phyloP scores from a whole-genome alignment of 2,113 vertebrate species.

The Etheostoma spectabile region DNA sequence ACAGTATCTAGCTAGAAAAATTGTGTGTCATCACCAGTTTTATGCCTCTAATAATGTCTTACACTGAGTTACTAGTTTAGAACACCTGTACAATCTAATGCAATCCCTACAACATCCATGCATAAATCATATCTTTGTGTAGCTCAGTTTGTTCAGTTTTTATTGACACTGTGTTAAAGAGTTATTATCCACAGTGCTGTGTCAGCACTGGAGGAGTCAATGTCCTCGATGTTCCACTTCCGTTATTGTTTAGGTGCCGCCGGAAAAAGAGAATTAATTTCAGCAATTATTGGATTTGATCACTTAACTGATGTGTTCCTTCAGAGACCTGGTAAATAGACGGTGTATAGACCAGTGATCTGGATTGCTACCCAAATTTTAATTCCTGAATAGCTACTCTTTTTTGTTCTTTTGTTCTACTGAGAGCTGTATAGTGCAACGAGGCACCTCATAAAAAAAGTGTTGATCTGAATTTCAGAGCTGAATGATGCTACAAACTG shows the following conservation, averaged over 20 bases:
- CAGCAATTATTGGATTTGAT: conserved; percentile 7
- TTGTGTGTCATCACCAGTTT: background rate
- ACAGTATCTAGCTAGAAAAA: background rate
- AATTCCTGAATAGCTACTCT: conserved; percentile 2
- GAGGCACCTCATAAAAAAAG: background rate
- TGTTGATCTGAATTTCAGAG: conserved; percentile 21
- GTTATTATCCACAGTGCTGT: too few relatives aligned
- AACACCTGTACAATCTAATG: conserved; percentile 14
- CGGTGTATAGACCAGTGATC: background rate
- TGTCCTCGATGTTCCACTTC: too few relatives aligned
- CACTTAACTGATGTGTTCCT: background rate
- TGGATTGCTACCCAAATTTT: background rate
- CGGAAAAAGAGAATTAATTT: too few relatives aligned
- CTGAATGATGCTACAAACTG: background rate
- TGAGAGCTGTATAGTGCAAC: conserved; percentile 12
- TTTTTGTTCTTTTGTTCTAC: background rate
- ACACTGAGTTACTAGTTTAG: conserved; percentile 2
- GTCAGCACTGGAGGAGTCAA: too few relatives aligned
- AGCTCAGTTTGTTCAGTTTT: background rate
- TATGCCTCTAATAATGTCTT: conserved; percentile 20
- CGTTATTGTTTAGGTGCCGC: too few relatives aligned
- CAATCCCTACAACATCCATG: background rate
- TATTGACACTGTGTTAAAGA: conserved; percentile 6
- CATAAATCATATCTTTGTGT: conserved; percentile 22
- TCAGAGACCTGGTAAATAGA: conserved; percentile 26